Evolutionary conservation across 2,797 vertebrate species (phyloP), one percentile per base, ranked within the genome.

Genomic region (Anableps anableps): DNA sequence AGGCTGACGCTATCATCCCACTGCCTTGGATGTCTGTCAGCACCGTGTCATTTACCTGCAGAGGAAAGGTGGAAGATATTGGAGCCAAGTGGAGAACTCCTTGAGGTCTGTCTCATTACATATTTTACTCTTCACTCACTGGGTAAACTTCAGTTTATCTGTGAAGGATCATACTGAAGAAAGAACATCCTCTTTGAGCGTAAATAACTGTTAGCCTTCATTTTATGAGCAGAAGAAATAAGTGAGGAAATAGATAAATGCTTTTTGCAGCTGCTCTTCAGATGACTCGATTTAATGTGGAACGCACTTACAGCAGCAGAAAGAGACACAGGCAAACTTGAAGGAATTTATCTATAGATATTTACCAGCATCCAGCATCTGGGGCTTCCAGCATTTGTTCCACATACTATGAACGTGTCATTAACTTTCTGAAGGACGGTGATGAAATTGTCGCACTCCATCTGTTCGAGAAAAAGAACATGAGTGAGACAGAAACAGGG

Each of bases 351-450:
- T 80, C 43, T 72, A 45, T 53, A 48, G 55, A 75, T 80, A 50
- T 96, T 96, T 91, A 97, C 96, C 96, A 97, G 84, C 85, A 95
- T 92, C 96, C 96, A 97, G 89, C 96, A 97, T 85, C 96, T 95
- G 62, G 96, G 96, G 82, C 92, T 93, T 0, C 95, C 96, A 0
- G 96, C 96, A 5, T 96, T 96, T 23, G 96, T 96, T 50, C 96
- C 96, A 78, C 96, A 97, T 10, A 95, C 92, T 31, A 97, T 86
- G 75, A 96, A 92, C 14, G 93, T 95, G 86, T 95, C 91, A 9
- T 95, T 96, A n/a, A 97, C 91, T 91, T 95, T 96, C 90, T 97
- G 93, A 81, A 97, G 95, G 85, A 97, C 94, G 7, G 95, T 96
- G 93, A 97, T 96, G 91, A 96, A 96, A 80, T 97, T 97, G 85